phyloP scores from a whole-genome alignment of 2,113 vertebrate genomes.

The Clarias magur region DNA sequence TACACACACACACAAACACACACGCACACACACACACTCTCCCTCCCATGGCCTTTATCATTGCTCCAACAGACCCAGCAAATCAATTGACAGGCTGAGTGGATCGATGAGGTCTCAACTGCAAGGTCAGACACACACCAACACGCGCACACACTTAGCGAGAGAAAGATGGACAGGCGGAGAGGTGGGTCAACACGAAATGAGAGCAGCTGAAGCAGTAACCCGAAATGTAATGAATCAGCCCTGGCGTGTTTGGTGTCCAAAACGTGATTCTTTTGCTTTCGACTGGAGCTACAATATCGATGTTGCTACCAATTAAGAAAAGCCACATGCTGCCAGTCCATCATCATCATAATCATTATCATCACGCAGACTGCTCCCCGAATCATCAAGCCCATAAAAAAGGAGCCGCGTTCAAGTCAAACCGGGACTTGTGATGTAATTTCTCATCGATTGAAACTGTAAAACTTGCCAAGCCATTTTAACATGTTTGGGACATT shows the following conservation, averaged over 20 bases:
- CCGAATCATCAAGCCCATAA: background rate
- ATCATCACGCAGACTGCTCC: background rate
- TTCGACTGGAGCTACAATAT: background rate
- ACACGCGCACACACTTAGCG: slow-evolving; percentile 24
- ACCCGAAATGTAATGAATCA: slow-evolving; percentile 8
- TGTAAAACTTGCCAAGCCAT: no score
- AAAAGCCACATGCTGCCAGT: background rate
- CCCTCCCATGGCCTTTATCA: slow-evolving; percentile 49
- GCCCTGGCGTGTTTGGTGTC: background rate
- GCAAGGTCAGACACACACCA: slow-evolving; percentile 56
- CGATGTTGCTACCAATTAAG: slow-evolving; percentile 2
- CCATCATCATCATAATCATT: background rate
- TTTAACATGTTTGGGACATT: no score
- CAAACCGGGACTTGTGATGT: no score
- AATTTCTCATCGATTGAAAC: no score
- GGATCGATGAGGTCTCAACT: slow-evolving; percentile 51
- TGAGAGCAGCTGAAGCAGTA: slow-evolving; percentile 8
- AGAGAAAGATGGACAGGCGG: slow-evolving; percentile 32
- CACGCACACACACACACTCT: slow-evolving; percentile 24
- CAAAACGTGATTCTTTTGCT: background rate
- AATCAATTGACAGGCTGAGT: slow-evolving; percentile 52
- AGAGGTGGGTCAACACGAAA: slow-evolving; percentile 32
- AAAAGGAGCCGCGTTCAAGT: no score
- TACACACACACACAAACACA: slow-evolving; percentile 22
- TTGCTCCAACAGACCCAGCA: slow-evolving; percentile 50